phyloP scores from a whole-genome alignment of 2,113 vertebrate genomes.

The Bos javanicus region DNA sequence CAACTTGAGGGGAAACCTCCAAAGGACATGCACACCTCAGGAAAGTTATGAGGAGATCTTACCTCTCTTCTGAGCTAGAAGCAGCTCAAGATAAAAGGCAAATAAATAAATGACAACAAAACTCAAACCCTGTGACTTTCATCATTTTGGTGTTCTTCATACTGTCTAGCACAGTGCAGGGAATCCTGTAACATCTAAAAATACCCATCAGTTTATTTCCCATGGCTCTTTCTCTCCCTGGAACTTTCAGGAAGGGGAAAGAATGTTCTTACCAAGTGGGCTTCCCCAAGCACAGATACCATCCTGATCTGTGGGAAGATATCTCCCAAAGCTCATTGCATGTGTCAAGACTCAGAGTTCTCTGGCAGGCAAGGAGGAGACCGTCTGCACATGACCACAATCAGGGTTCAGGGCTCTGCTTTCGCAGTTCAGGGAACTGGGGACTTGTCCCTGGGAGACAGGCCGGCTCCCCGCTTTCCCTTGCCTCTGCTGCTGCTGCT shows the following conservation, averaged over 20 bases:
- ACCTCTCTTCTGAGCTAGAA: neutral
- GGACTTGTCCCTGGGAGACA: neutral
- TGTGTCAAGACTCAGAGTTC: neutral
- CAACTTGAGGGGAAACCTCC: neutral
- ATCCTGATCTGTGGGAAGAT: neutral
- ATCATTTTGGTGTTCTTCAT: neutral
- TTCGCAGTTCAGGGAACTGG: neutral
- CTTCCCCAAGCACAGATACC: neutral
- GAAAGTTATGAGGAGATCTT: neutral
- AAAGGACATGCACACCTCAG: neutral
- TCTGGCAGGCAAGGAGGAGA: neutral
- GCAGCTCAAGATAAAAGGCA: neutral
- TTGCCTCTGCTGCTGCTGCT: no score
- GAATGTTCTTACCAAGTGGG: rapidly evolving
- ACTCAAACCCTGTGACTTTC: neutral
- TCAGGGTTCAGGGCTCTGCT: neutral
- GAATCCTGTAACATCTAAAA: neutral
- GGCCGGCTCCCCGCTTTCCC: neutral
- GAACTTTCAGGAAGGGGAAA: neutral
- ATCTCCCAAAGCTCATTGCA: neutral
- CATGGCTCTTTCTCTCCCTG: neutral
- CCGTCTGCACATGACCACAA: neutral
- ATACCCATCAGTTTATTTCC: neutral
- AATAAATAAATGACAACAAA: neutral
- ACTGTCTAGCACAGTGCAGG: no score